These are phyloP conservation scores for Apostichopus californicus DNA, from an alignment of 35 echinoderm and acorn worm species.

Conservation along the genomic window DNA sequence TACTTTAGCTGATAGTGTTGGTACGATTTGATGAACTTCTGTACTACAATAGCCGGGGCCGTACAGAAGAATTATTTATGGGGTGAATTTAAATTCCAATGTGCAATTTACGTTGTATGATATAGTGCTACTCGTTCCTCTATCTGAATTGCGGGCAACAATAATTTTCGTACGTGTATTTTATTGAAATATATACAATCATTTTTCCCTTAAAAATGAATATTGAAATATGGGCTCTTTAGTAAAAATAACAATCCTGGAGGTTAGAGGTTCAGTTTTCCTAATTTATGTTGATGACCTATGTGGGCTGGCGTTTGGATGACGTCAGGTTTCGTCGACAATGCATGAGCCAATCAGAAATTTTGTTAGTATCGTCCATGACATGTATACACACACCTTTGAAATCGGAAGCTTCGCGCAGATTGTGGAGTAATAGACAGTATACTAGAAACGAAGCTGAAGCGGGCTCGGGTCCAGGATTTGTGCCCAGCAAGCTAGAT, in stretches of 20 bases:
- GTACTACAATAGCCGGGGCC: no score
- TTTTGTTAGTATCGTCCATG: not conserved
- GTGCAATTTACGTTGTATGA: no score
- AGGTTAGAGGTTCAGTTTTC: not conserved
- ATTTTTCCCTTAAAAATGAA: no score
- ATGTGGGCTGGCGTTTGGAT: not conserved
- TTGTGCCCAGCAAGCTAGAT: no score
- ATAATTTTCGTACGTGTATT: no score
- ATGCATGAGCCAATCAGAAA: constrained; percentile 15
- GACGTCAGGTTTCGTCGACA: not conserved
- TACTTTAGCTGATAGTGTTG: not conserved
- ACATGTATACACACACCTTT: constrained; percentile 60
- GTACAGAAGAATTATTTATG: no score
- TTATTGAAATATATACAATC: no score
- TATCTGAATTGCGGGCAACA: no score
- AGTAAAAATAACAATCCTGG: no score
- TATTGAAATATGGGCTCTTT: no score
- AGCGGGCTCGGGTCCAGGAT: not conserved
- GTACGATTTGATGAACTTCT: not conserved
- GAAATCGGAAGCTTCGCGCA: constrained; percentile 47
- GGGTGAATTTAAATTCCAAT: no score
- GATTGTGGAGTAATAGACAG: not conserved
- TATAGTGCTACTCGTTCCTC: no score
- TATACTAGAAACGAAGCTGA: not conserved
- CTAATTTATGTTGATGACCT: not conserved